Base-by-base conservation (phyloP, 2,113 vertebrate species). In the Prietella phreatophila region DNA sequence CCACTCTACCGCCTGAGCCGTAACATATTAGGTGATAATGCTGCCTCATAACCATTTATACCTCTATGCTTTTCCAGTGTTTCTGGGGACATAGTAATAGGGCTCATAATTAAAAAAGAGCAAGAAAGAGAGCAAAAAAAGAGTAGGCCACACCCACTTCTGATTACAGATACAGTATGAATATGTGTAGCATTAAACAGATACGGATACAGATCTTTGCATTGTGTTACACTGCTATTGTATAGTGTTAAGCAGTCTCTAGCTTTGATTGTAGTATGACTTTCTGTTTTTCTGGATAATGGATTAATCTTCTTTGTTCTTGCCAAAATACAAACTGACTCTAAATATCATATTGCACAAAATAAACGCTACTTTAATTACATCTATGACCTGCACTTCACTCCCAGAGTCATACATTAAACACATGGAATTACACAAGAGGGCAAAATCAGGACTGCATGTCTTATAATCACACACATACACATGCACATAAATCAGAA, bases 291-390 rank as follows among this genome's bases (percentile, higher is more conserved):
- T n/a, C 60, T 47, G 36, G 33, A 63, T 65, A 15, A 83, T 65
- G 20, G 58, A 83, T 39, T 60, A 61, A 82, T 19, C 4, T 11
- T 19, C 19, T 39, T 39, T 14, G 17, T 82, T 82, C 33, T 61
- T 47, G 22, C 55, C 36, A 83, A 65, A 65, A 3, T n/a, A 36
- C 82, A 83, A 83, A 63, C 56, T 82, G 81, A 63, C 81, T 63
- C 56, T 39, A 39, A 61, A 47, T 83, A 65, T 83, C 58, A 63
- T 50, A 42, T 83, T 83, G 36, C 82, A 47, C 36, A 25, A 47
- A 42, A 83, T 65, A 63, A 25, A 65, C 11, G 6, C 58, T 47
- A 42, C 60, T 27, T 82, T 82, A 25, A 82, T 82, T 82, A 61
- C 60, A 83, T 50, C 76, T 7, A 17, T 58, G 78, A 47, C 58